phyloP scores from a whole-genome alignment of 1,140 invertebrate species.

The Drosophila pseudoobscura region DNA sequence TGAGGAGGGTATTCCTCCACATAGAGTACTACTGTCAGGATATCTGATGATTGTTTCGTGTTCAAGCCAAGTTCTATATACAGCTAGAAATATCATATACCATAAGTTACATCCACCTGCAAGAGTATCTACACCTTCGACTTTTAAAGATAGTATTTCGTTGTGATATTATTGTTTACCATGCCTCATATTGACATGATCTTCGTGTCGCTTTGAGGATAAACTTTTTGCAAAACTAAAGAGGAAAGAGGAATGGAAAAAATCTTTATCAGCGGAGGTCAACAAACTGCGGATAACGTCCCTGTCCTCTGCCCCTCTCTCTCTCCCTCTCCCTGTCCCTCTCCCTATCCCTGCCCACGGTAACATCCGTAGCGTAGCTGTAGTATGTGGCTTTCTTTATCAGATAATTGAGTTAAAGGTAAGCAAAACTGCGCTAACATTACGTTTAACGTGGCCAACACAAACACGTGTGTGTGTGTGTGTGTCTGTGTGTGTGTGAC shows the following conservation, averaged over 20 bases:
- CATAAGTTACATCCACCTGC: no score
- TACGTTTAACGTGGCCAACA: constrained; percentile 6
- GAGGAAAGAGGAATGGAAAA: constrained; percentile 17
- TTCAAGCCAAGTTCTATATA: no score
- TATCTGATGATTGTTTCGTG: no score
- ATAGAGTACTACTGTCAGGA: no score
- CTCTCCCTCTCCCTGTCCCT: no score
- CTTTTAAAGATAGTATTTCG: constrained; percentile 13
- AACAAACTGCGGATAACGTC: constrained; percentile 62
- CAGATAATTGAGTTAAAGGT: constrained; percentile 71
- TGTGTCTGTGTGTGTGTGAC: constrained; percentile 40
- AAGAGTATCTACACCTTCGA: no score
- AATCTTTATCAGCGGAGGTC: constrained; percentile 73
- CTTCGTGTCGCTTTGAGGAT: constrained; percentile 57
- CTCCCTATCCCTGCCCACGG: not conserved
- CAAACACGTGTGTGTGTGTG: not conserved
- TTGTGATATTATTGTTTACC: not conserved
- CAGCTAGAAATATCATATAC: no score
- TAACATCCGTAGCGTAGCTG: no score
- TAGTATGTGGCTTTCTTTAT: constrained; percentile 46
- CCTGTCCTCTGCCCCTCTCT: not conserved
- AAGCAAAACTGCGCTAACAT: constrained; percentile 40
- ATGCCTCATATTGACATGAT: constrained; percentile 70
- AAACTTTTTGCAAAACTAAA: constrained; percentile 52
- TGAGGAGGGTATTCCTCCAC: no score